These are phyloP conservation scores for Panulirus ornatus DNA, from an alignment of 1,140 invertebrate species.

Conservation along the genomic window DNA sequence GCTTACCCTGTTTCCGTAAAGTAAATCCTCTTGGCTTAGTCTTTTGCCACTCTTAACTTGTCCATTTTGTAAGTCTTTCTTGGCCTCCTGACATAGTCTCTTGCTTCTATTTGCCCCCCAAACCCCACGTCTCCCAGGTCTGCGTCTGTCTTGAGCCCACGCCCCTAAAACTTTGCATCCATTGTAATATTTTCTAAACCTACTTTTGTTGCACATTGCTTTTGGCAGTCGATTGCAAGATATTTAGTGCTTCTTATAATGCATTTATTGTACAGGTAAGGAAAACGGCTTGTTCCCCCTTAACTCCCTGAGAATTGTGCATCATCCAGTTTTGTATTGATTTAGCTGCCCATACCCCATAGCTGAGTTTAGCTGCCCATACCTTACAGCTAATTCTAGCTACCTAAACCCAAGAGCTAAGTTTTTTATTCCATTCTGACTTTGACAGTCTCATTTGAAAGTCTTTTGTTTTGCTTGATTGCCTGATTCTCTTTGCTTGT, in stretches of 20 bases:
- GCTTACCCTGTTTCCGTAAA: not conserved
- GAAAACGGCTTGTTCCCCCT: not conserved
- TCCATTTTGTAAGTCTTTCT: not conserved
- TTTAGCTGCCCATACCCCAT: no score
- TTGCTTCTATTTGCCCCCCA: not conserved
- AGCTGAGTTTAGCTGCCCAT: no score
- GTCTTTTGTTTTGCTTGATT: slow-evolving; percentile 39
- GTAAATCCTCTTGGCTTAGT: not conserved
- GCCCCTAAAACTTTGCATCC: no score
- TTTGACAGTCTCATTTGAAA: not conserved
- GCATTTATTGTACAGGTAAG: not conserved
- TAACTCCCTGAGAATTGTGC: no score
- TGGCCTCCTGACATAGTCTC: not conserved
- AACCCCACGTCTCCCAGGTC: no score
- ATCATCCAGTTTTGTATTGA: not conserved
- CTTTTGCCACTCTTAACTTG: not conserved
- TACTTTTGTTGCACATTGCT: slow-evolving; percentile 35
- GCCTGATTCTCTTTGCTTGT: slow-evolving; percentile 25
- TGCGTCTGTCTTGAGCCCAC: no score
- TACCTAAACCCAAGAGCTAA: no score
- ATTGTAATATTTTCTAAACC: slow-evolving; percentile 27
- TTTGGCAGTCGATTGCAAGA: not conserved
- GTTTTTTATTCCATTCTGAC: not conserved
- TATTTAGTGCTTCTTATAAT: slow-evolving; percentile 12
- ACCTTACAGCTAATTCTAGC: no score